These are phyloP conservation scores for Dissostichus mawsoni DNA, from an alignment of 2,113 vertebrate species.

Conservation along the genomic window DNA sequence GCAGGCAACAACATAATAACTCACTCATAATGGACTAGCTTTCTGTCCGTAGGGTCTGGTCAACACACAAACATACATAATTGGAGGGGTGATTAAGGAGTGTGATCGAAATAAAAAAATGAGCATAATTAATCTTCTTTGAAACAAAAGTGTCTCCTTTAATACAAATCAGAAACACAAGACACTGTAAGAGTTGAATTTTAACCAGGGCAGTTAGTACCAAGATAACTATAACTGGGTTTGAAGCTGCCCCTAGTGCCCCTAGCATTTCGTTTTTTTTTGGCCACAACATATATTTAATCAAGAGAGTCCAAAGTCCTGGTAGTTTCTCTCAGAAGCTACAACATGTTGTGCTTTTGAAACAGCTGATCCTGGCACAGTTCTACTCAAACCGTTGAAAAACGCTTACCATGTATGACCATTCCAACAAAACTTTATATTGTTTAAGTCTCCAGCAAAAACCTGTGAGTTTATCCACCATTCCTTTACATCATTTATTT, in stretches of 20 bases:
- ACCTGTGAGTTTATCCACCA: conserved; percentile 13
- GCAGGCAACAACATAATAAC: too few relatives aligned
- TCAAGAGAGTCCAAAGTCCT: not conserved
- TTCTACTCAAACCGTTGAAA: not conserved
- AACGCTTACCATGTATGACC: not conserved
- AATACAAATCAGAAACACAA: too few relatives aligned
- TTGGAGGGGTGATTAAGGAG: too few relatives aligned
- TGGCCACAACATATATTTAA: too few relatives aligned
- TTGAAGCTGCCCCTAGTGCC: not conserved
- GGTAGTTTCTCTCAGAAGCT: not conserved
- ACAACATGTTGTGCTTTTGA: not conserved
- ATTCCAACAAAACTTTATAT: conserved; percentile 22
- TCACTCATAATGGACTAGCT: too few relatives aligned
- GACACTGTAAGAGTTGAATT: not conserved
- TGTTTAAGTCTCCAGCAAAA: not conserved
- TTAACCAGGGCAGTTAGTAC: not conserved
- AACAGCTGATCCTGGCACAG: not conserved
- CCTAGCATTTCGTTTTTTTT: not conserved
- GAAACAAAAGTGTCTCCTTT: too few relatives aligned
- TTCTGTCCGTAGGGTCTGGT: too few relatives aligned
- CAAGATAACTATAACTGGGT: not conserved
- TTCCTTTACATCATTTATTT: conserved; percentile 68
- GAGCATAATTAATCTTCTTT: too few relatives aligned
- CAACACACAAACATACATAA: too few relatives aligned
- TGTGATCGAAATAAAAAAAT: too few relatives aligned